phyloP scores from a whole-genome alignment of 2,113 vertebrate genomes.

The Dasyornis broadbenti region DNA sequence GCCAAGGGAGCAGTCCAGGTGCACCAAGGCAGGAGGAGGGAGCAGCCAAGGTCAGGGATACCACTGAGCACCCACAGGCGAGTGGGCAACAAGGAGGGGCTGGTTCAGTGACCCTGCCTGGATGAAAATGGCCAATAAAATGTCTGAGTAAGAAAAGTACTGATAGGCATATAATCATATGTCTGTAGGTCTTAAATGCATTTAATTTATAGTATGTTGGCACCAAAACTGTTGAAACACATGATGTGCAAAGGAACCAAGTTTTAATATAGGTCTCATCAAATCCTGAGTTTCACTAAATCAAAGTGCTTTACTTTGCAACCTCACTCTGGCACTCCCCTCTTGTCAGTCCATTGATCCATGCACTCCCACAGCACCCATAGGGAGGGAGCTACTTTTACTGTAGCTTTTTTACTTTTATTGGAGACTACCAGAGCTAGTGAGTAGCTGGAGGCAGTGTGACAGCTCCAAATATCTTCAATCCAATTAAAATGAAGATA shows the following conservation, averaged over 20 bases:
- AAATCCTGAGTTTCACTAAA: background rate
- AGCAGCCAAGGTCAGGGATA: background rate
- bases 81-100: background rate
- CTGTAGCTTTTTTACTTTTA: background rate
- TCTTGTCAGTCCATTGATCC: background rate
- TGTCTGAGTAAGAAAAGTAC: background rate
- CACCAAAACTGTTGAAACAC: background rate
- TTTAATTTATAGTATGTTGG: background rate
- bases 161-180: no score
- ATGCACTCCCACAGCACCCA: background rate
- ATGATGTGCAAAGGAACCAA: background rate
- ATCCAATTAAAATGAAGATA: background rate
- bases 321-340: background rate
- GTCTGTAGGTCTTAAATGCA: background rate
- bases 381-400: background rate
- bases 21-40: background rate
- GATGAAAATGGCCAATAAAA: background rate
- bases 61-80: rapidly evolving
- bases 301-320: background rate
- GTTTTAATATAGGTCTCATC: background rate
- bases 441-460: background rate
- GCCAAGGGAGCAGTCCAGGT: background rate
- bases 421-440: background rate
- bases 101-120: no score
- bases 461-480: background rate